A percentile compares a stretch with the other conserved stretches of the same genome.
Evolutionary conservation across 1,140 invertebrate species (phyloP).

Genomic region (Trichonephila inaurata): DNA sequence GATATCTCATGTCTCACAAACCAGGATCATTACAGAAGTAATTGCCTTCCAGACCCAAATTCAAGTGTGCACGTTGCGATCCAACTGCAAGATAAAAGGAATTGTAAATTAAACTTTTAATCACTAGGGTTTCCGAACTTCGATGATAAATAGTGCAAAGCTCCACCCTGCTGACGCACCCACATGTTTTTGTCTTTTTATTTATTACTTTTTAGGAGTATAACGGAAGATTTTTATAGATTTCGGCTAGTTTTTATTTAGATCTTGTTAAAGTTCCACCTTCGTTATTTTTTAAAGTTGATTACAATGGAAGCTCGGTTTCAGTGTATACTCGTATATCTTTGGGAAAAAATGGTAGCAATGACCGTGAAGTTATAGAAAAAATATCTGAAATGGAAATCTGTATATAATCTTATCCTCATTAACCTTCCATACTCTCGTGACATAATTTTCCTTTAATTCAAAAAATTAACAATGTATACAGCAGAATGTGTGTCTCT

Average conservation of each 20-base stretch:
- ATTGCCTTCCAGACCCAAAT: slow-evolving; percentile 30
- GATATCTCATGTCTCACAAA: slow-evolving; percentile 22
- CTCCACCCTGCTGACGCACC: slow-evolving; percentile 51
- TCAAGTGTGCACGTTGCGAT: background rate
- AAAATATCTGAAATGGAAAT: too few species aligned
- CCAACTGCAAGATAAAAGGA: slow-evolving; percentile 29
- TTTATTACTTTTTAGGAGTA: too few species aligned
- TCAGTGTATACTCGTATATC: background rate
- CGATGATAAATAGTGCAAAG: slow-evolving; percentile 48
- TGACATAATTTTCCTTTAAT: too few species aligned
- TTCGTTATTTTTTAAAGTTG: background rate
- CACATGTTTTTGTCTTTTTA: background rate
- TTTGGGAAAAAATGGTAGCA: background rate
- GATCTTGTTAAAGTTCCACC: slow-evolving; percentile 15
- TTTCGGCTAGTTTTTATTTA: background rate
- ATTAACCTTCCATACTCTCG: too few species aligned
- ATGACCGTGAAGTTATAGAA: background rate
- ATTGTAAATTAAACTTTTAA: slow-evolving; percentile 71
- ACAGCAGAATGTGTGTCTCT: too few species aligned
- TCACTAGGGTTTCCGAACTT: slow-evolving; percentile 53
- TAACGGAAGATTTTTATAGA: slow-evolving; percentile 14
- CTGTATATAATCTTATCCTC: too few species aligned
- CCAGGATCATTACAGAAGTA: slow-evolving; percentile 25
- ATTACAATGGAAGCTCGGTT: background rate
- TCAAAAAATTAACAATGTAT: too few species aligned